phyloP scores from a whole-genome alignment of 2,113 vertebrate species.

The Mus musculus region GRCm39 chr2:77615001-77615500 shows the following conservation, averaged over 20 bases:
- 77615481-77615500: conserved; percentile 33
- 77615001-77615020: not conserved
- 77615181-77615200: not conserved
- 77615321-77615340: not conserved
- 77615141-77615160: not conserved
- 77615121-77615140: conserved; percentile 32
- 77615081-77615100: conserved; percentile 24
- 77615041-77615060: conserved; percentile 2
- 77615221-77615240: not conserved
- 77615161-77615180: not conserved
- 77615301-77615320: not conserved
- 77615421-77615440: not conserved
- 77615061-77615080: conserved; percentile 53
- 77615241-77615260: not conserved
- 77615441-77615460: conserved; percentile 44
- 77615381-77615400: too few species aligned
- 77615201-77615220: not conserved
- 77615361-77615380: not conserved
- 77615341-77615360: conserved; percentile 8
- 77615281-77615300: not conserved
- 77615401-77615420: not conserved
- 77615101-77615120: conserved; percentile 36
- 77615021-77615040: not conserved
- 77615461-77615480: not conserved
- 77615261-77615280: not conserved